Percentiles rank a stretch among this genome's conserved stretches.
These are phyloP conservation scores for Hyaena hyaena DNA, from an alignment of 2,113 vertebrate genomes.

Conservation along the genomic window DNA sequence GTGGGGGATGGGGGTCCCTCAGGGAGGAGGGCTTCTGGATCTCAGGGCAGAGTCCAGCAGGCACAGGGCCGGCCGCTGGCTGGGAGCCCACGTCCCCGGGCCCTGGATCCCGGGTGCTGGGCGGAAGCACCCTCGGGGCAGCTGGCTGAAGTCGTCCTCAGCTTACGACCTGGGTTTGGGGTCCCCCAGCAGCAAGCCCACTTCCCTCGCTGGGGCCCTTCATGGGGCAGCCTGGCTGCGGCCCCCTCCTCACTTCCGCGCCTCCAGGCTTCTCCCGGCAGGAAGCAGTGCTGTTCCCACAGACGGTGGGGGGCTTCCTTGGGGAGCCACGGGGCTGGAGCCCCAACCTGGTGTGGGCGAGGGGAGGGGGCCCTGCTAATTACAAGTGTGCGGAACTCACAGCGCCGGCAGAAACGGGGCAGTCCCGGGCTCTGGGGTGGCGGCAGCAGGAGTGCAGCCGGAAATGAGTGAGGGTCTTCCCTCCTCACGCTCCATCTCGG, in stretches of 20 bases:
- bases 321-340: slow-evolving; percentile 78
- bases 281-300: background rate
- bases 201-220: background rate
- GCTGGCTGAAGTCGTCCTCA: background rate
- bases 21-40: background rate
- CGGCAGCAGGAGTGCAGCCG: slow-evolving; percentile 60
- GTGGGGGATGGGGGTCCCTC: background rate
- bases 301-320: background rate
- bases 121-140: background rate
- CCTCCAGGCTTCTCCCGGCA: background rate
- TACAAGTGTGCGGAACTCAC: slow-evolving; percentile 74
- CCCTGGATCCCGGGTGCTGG: accelerated
- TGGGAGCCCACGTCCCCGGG: background rate
- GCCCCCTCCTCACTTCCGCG: background rate
- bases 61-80: background rate
- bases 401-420: slow-evolving; percentile 73
- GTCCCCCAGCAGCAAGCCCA: background rate
- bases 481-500: background rate
- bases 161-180: background rate
- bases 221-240: slow-evolving; percentile 30
- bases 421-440: slow-evolving; percentile 74
- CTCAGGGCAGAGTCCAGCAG: background rate
- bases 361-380: slow-evolving; percentile 73
- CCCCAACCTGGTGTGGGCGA: slow-evolving; percentile 77
- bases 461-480: slow-evolving; percentile 61